Evolutionary conservation across 2,113 vertebrate genomes (phyloP).

Genomic region (Salvelinus sp.): DNA sequence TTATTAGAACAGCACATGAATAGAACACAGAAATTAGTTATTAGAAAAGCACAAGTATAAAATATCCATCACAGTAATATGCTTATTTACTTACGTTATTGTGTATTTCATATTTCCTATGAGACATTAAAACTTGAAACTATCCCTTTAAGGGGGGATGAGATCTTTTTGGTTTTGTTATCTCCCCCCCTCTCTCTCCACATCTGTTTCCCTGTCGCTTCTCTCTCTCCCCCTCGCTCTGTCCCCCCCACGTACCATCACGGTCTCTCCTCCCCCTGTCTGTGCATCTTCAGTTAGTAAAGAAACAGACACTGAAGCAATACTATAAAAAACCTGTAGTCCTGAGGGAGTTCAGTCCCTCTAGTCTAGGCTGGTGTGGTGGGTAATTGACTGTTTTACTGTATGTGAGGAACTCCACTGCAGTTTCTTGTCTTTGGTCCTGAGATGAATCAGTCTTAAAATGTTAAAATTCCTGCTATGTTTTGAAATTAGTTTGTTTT

Average conservation of each 20-base stretch:
- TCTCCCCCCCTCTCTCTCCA: too few relatives aligned
- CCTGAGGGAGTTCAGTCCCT: conserved; percentile 13
- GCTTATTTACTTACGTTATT: too few relatives aligned
- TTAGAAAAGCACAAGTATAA: too few relatives aligned
- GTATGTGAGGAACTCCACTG: conserved; percentile 24
- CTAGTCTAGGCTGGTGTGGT: background rate
- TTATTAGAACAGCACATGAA: too few relatives aligned
- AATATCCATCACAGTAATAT: too few relatives aligned
- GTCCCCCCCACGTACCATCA: background rate
- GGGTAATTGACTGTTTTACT: conserved; percentile 6
- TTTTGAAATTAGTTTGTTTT: conserved; percentile 27
- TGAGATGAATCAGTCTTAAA: conserved; percentile 30
- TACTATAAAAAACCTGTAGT: background rate
- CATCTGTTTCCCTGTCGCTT: conserved; percentile 6
- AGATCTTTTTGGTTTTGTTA: too few relatives aligned
- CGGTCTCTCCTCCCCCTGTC: background rate
- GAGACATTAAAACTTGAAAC: too few relatives aligned
- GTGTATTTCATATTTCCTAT: too few relatives aligned
- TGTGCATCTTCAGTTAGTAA: conserved; percentile 4
- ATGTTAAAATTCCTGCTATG: conserved; percentile 24
- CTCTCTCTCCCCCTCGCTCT: background rate
- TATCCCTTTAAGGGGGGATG: too few relatives aligned
- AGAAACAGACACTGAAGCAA: background rate
- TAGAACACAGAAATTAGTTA: too few relatives aligned
- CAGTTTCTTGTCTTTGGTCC: conserved; percentile 27